Conservation (phyloP, 2,888 invertebrate genomes). For the Magallana nippona region DNA sequence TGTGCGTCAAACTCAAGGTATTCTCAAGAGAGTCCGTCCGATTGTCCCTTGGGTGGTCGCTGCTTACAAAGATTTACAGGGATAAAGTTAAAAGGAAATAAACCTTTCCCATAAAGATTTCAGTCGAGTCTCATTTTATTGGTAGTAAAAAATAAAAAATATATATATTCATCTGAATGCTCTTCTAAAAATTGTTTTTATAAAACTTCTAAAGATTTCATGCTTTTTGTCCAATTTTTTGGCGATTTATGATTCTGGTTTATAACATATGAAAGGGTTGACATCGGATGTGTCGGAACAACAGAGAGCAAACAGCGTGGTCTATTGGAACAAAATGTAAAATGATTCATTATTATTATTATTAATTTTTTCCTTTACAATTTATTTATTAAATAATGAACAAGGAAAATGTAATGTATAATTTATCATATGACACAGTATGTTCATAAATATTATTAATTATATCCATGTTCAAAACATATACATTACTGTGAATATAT, state of each 20-base stretch:
- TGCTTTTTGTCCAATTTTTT: neutral
- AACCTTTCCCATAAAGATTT: constrained; percentile 28
- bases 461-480: too few relatives aligned
- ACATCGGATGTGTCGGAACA: too few relatives aligned
- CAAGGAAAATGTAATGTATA: too few relatives aligned
- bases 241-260: neutral
- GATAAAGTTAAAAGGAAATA: constrained; percentile 29
- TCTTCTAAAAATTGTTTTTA: neutral
- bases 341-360: too few relatives aligned
- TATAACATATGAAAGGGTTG: neutral
- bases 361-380: too few relatives aligned
- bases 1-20: too few relatives aligned
- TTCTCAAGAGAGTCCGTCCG: neutral
- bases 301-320: too few relatives aligned
- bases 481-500: too few relatives aligned
- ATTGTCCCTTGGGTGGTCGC: constrained; percentile 10
- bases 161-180: neutral
- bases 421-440: too few relatives aligned
- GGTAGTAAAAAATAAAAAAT: constrained; percentile 27
- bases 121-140: constrained; percentile 1
- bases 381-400: too few relatives aligned
- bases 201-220: neutral
- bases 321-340: too few relatives aligned
- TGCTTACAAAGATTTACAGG: constrained; percentile 13
- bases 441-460: too few relatives aligned